phyloP scores from a whole-genome alignment of 2,113 vertebrate species.

The Pontoporia blainvillei region DNA sequence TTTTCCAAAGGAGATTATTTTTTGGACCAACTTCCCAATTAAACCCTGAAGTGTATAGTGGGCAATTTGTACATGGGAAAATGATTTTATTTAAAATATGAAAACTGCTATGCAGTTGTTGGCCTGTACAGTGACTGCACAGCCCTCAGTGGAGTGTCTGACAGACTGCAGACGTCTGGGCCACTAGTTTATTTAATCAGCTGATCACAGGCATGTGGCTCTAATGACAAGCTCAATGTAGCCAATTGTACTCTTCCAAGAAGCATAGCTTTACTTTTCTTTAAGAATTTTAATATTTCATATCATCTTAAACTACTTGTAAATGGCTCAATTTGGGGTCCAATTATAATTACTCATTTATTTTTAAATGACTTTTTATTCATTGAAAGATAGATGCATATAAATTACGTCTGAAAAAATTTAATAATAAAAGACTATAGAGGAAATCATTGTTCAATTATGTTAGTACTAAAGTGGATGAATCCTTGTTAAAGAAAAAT shows the following conservation, averaged over 20 bases:
- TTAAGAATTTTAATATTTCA: constrained; percentile 52
- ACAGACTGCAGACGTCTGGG: constrained; percentile 74
- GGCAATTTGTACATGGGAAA: constrained; percentile 62
- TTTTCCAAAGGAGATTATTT: constrained; percentile 36
- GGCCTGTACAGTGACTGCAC: neutral
- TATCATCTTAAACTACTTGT: constrained; percentile 11
- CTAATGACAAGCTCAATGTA: constrained; percentile 47
- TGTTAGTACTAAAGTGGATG: neutral
- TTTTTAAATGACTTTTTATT: constrained; percentile 3
- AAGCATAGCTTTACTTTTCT: constrained; percentile 51
- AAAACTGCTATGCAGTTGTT: constrained; percentile 2
- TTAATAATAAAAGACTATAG: neutral
- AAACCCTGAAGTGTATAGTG: constrained; percentile 43
- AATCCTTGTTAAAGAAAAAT: neutral
- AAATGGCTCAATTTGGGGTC: neutral
- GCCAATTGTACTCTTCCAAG: constrained; percentile 47
- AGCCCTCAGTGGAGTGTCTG: constrained; percentile 59
- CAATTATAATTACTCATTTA: constrained; percentile 2
- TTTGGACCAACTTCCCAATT: constrained; percentile 57
- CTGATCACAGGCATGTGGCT: constrained; percentile 69
- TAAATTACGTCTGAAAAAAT: neutral
- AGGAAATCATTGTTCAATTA: neutral
- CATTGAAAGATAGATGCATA: neutral
- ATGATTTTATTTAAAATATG: constrained; percentile 64
- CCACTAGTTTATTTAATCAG: constrained; percentile 79